Base-by-base conservation (phyloP, 2,888 invertebrate species). In the Clivina fossor region DNA sequence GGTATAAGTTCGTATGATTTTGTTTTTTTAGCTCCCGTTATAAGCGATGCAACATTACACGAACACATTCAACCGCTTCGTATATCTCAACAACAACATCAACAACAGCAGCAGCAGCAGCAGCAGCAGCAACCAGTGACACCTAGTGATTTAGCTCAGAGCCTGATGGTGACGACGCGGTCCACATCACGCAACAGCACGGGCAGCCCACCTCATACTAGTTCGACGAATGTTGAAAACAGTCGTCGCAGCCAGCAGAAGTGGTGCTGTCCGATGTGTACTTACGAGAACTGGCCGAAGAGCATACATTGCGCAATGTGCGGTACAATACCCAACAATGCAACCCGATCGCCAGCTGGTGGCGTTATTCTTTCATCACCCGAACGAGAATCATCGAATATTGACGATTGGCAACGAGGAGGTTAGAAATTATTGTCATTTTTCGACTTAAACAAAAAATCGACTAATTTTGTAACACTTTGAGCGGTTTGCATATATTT, bases 221-320 rank as follows among this genome's bases (percentile, higher is more conserved):
- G 70, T 56, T 70, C 71, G 11, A 73, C 73, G 62, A 62, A 71
- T 50, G 72, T 73, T 58, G 74, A 74, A 60, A 69, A 69, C 56
- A 64, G 69, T 43, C 62, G 70, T 57, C 68, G 69, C 9, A 66
- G 66, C 54, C 73, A 72, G 38, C 72, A 74, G 30, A 82, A 82
- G 65, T 82, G 82, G 82, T 74, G 74, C 43, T 82, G 81, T 64
- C 64, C 66, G 83, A 82, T 82, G 65, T 97, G 97, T 80, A 97
- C 96, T 69, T 97, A 93, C 74, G 94, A 95, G 76, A 97, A 97
- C 76, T 97, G 94, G 93, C 94, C 95, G 37, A 88, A 88, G 72
- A 81, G 93, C 57, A 76, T 79, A 24, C 90, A 88, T 74, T 97
- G 96, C 74, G 88, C 92, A 7, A 92, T 96, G 90, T 96, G 95